Conservation (phyloP, 1,140 invertebrate genomes). For the Choristoneura fumiferana region DNA sequence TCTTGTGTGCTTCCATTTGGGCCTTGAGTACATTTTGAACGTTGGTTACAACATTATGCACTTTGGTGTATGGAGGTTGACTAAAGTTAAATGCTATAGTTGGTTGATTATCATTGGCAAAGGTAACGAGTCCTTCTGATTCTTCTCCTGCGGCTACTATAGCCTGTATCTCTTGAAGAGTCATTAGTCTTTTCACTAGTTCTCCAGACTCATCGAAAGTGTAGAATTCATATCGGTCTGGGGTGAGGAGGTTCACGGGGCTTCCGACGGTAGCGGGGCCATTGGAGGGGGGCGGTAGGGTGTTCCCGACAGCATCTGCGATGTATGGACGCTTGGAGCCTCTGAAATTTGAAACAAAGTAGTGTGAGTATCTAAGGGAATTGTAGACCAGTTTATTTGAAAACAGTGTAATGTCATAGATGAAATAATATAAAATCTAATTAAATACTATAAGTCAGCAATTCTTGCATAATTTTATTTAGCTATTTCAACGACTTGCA, state of each 20-base stretch:
- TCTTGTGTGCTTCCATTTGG: constrained; percentile 84
- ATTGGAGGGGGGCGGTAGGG: constrained; percentile 77
- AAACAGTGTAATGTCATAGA: no score
- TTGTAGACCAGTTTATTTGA: no score
- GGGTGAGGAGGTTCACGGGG: constrained; percentile 85
- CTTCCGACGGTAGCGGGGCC: constrained; percentile 82
- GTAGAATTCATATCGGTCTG: constrained; percentile 91
- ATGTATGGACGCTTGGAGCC: constrained; percentile 67
- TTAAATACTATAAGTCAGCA: no score
- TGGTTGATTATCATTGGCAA: constrained; percentile 74
- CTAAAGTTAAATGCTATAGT: constrained; percentile 67
- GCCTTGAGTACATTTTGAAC: constrained; percentile 90
- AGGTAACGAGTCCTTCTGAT: constrained; percentile 78
- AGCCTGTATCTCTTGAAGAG: constrained; percentile 88
- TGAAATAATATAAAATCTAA: no score
- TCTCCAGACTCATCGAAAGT: constrained; percentile 90
- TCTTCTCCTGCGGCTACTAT: constrained; percentile 88
- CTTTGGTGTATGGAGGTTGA: constrained; percentile 81
- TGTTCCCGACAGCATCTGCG: constrained; percentile 82
- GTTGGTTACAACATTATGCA: constrained; percentile 88
- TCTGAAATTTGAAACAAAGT: constrained; percentile 50
- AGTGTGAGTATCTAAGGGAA: no score
- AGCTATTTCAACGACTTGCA: no score
- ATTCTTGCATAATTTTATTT: no score
- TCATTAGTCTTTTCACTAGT: constrained; percentile 89